These are phyloP conservation scores for Smutsia temminckii DNA, from an alignment of 2,797 vertebrate species.

Conservation along the genomic window DNA sequence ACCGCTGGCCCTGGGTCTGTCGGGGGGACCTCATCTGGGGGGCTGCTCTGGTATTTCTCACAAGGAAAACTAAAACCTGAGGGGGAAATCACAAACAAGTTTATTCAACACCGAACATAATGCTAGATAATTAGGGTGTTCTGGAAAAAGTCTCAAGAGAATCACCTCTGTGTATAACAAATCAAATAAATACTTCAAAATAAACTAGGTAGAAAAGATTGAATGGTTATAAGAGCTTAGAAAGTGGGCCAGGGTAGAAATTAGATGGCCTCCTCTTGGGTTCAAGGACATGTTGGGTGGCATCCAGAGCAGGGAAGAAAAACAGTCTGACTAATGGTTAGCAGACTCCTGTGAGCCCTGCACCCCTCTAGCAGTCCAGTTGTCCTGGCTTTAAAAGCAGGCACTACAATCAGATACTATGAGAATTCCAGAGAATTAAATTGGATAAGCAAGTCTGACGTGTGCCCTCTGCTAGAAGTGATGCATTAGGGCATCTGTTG, in stretches of 20 bases:
- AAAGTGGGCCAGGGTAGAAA: conserved; percentile 68
- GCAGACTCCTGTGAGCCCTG: conserved; percentile 24
- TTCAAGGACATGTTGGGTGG: neutral
- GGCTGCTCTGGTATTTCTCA: conserved; percentile 4
- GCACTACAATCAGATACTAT: conserved; percentile 43
- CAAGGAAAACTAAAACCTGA: neutral
- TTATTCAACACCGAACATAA: conserved; percentile 6
- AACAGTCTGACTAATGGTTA: neutral
- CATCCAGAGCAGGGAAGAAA: neutral
- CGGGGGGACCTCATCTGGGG: neutral
- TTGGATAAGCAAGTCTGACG: conserved; percentile 25
- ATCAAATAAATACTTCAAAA: conserved; percentile 57
- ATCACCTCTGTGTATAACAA: conserved; percentile 32
- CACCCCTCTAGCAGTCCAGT: neutral
- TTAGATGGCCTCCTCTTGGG: conserved; percentile 67
- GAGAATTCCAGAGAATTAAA: conserved; percentile 50
- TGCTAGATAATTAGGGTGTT: neutral
- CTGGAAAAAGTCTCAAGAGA: conserved; percentile 57
- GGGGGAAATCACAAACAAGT: neutral
- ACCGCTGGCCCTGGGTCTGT: neutral
- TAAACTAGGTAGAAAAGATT: conserved; percentile 29
- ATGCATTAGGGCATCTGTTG: conserved; percentile 3
- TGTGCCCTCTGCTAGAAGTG: conserved; percentile 23
- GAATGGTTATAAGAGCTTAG: neutral
- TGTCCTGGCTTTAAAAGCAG: conserved; percentile 56